These are phyloP conservation scores for Brenthis daphne DNA, from an alignment of 2,888 invertebrate species.

Conservation along the genomic window DNA sequence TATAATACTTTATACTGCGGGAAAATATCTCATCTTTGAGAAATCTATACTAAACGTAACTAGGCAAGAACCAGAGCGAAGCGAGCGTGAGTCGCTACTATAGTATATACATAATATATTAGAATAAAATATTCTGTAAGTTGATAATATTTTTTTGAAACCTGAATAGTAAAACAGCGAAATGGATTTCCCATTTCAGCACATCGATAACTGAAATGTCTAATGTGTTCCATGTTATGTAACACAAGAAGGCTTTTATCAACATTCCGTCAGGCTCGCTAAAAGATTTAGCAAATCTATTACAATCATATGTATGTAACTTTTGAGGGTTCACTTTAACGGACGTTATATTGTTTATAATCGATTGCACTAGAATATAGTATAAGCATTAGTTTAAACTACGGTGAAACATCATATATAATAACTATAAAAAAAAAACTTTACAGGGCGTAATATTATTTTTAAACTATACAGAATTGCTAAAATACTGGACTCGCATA, in stretches of 20 bases:
- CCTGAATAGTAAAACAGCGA: constrained; percentile 3
- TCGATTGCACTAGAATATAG: too few species aligned
- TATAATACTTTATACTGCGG: too few species aligned
- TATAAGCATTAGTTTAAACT: too few species aligned
- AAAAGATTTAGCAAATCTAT: constrained; percentile 27
- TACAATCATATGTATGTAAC: background rate
- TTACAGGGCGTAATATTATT: too few species aligned
- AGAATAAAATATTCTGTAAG: background rate
- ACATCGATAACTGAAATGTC: constrained; percentile 20
- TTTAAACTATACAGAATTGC: too few species aligned
- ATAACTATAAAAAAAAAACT: too few species aligned
- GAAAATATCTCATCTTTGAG: too few species aligned
- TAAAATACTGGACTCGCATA: too few species aligned
- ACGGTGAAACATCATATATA: too few species aligned
- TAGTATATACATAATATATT: background rate
- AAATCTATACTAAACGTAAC: too few species aligned
- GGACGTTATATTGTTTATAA: too few species aligned
- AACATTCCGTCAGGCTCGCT: constrained; percentile 29
- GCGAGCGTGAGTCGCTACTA: background rate
- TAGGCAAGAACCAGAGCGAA: too few species aligned
- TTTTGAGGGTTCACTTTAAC: background rate
- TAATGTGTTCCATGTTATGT: constrained; percentile 35
- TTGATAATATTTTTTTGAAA: background rate
- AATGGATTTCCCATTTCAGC: constrained; percentile 12
- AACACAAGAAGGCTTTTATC: constrained; percentile 37